Evolutionary conservation across 1,140 invertebrate genomes (phyloP), one percentile per base, ranked within the genome.

Genomic region (Pararge aegeria): DNA sequence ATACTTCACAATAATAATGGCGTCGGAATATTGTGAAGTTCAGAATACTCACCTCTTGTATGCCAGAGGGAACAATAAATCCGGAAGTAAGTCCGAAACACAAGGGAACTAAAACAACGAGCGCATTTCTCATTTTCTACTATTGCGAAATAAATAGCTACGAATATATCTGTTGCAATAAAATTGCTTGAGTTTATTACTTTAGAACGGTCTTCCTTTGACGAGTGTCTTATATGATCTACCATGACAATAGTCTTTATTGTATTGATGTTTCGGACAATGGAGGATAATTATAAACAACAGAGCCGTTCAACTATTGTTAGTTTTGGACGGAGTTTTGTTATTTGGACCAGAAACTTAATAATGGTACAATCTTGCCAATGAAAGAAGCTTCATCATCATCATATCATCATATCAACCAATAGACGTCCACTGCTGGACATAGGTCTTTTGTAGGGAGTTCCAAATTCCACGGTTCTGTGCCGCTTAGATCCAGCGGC

Each of bases 121-220:
- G 63, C 50, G 40, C 63, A 69, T 74, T 80, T 75, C 66, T 82
- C 79, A 82, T 84, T 73, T 78, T 84, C 57, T 58, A 70, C 59
- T 69, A 66, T 70, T 70, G 57, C 62, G 59, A 70, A 67, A 73
- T 61, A 51, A 75, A 75, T 68, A 61, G 44, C 38, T 49, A 18
- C 29, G 55, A 61, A 61, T 61, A 61, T 61, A 34, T 34, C 30
- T 34, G 30, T 12, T 34, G 30, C 30, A 12, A 34, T 34, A 34
- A 34, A 34, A 34, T 34, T 34, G 30, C 30, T 34, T 34, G 3
- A 10, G 30, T 34, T 34, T 12, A 34, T 12, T 34, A n/a, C 30
- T 30, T 10, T n/a, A 34, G 2, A n/a, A 34, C 12, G 7, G 30
- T 12, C 30, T 34, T 30, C 10, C 30, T 10, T 12, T 34, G 30